Conservation (phyloP, 2,888 invertebrate genomes). For the Limenitis arthemis region DNA sequence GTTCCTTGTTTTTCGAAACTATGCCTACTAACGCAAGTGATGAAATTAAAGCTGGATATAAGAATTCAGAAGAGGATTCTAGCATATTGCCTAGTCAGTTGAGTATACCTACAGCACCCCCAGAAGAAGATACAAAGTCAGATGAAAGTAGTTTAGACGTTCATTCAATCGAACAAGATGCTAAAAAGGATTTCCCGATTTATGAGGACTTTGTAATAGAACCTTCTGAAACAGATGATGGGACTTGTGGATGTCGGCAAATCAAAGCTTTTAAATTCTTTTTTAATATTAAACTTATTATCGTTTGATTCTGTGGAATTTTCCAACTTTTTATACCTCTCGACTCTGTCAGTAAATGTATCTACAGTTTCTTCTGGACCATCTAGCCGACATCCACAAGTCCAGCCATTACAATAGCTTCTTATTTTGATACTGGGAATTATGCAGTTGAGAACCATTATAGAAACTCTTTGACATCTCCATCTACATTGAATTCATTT, state of each 20-base stretch:
- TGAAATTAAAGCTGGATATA: slow-evolving; percentile 51
- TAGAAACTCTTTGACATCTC: slow-evolving; percentile 43
- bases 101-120: slow-evolving; percentile 48
- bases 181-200: slow-evolving; percentile 56
- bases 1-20: slow-evolving; percentile 42
- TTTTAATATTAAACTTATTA: slow-evolving; percentile 23
- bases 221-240: slow-evolving; percentile 55
- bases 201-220: slow-evolving; percentile 57
- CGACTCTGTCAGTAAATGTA: slow-evolving; percentile 55
- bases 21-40: slow-evolving; percentile 48
- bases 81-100: slow-evolving; percentile 35
- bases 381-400: slow-evolving; percentile 37
- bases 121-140: slow-evolving; percentile 50
- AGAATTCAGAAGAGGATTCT: slow-evolving; percentile 41
- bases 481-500: slow-evolving; percentile 25
- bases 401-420: slow-evolving; percentile 48
- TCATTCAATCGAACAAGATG: slow-evolving; percentile 59
- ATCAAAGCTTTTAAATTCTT: slow-evolving; percentile 22
- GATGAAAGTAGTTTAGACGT: slow-evolving; percentile 58
- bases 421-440: slow-evolving; percentile 64
- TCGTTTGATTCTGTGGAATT: slow-evolving; percentile 25
- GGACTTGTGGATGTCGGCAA: no score
- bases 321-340: slow-evolving; percentile 50
- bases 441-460: slow-evolving; percentile 60
- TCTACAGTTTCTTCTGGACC: slow-evolving; percentile 38